These are phyloP conservation scores for Mormoops blainvillei DNA, from an alignment of 2,113 vertebrate genomes.

Conservation along the genomic window DNA sequence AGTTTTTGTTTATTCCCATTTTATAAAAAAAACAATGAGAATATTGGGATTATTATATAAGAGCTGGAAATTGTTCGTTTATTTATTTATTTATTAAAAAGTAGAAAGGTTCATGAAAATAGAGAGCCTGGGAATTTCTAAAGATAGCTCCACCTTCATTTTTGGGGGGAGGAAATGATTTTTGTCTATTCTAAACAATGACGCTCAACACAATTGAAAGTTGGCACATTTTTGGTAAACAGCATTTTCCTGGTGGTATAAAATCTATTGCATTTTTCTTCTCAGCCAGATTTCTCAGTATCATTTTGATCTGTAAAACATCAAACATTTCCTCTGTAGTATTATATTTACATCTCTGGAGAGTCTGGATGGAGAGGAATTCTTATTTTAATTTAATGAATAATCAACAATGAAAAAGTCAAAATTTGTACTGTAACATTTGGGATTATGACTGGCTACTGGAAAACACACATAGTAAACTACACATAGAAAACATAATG, in stretches of 20 bases:
- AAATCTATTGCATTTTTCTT: constrained; percentile 69
- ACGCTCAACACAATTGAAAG: constrained; percentile 70
- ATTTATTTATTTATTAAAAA: constrained; percentile 48
- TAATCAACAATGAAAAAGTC: constrained; percentile 10
- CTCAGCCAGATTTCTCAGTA: constrained; percentile 76
- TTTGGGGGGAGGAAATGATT: constrained; percentile 79
- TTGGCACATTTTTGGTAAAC: constrained; percentile 78
- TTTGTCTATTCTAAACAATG: constrained; percentile 79
- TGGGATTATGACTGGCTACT: neutral
- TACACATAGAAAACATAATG: neutral
- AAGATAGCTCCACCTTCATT: constrained; percentile 71
- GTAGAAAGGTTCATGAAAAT: constrained; percentile 68
- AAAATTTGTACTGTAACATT: neutral
- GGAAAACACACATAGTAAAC: neutral
- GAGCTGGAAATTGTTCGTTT: constrained; percentile 23
- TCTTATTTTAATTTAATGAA: constrained; percentile 49
- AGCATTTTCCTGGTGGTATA: constrained; percentile 76
- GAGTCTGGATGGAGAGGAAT: neutral
- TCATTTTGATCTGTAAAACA: constrained; percentile 77
- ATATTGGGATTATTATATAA: neutral
- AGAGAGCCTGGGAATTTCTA: constrained; percentile 77
- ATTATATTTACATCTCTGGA: neutral
- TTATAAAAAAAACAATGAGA: constrained; percentile 3
- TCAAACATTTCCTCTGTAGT: constrained; percentile 69
- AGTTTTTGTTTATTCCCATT: neutral